These are phyloP conservation scores for Acrobasis repandana DNA, from an alignment of 2,888 invertebrate species.

Conservation along the genomic window DNA sequence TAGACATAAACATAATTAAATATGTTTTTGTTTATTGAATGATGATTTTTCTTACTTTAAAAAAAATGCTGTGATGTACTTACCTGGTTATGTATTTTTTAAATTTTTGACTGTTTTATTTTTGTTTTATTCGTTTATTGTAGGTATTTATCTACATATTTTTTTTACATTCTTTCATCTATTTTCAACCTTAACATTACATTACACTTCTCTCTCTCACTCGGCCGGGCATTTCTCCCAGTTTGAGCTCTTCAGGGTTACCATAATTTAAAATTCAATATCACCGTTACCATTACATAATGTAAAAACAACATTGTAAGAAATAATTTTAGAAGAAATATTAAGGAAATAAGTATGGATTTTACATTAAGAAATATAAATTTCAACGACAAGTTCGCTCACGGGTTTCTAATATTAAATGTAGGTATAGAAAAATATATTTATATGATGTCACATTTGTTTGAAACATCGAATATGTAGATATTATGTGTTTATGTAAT, in stretches of 20 bases:
- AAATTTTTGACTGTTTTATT: too few species aligned
- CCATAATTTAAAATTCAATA: not conserved
- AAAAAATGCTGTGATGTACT: too few species aligned
- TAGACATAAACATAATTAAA: too few species aligned
- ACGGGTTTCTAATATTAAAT: slow-evolving; percentile 50
- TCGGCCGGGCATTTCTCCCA: not conserved
- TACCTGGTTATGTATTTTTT: too few species aligned
- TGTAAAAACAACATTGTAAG: slow-evolving; percentile 22
- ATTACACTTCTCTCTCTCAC: too few species aligned
- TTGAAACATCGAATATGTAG: slow-evolving; percentile 48
- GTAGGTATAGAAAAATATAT: slow-evolving; percentile 34
- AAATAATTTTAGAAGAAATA: slow-evolving; percentile 18
- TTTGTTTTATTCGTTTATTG: too few species aligned
- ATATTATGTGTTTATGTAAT: not conserved
- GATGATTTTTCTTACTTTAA: too few species aligned
- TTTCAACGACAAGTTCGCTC: slow-evolving; percentile 57
- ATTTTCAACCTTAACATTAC: too few species aligned
- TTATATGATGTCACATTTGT: slow-evolving; percentile 16
- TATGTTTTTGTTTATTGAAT: too few species aligned
- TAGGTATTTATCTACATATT: too few species aligned
- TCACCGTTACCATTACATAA: not conserved
- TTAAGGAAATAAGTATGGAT: slow-evolving; percentile 9
- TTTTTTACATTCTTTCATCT: too few species aligned
- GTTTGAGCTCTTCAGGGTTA: slow-evolving; percentile 3
- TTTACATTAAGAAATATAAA: slow-evolving; percentile 14